Evolutionary conservation across 2,797 vertebrate genomes (phyloP), one percentile per base, ranked within the genome.

Genomic region (Malacoctenus gilli): DNA sequence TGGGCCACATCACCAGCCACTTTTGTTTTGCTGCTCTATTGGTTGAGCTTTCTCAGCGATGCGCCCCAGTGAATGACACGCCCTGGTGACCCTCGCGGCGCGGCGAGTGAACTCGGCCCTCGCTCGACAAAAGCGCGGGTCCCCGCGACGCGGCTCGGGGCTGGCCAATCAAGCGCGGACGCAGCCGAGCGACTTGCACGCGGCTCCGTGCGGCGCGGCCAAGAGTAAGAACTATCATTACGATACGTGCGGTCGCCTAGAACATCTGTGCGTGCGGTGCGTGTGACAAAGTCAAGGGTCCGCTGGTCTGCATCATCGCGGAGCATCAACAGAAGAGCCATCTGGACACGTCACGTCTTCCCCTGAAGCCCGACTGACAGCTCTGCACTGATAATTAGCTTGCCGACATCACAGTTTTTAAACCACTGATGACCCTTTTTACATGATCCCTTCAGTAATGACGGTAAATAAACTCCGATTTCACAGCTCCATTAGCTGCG

Each of bases 1-100:
- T 65, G 18, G 46, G 56, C 43, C 36, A 82, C 63, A 87, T 83
- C 78, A 80, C 30, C 53, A 84, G 78, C 44, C 57, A 68, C 50
- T 43, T 77, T 78, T 67, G 34, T 69, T 65, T 71, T 23, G 48
- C 37, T 41, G 30, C 11, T 66, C 44, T 35, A 14, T 55, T 56
- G 48, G 37, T 63, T 70, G 12, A 1, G 14, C 39, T 54, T 47
- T 36, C 21, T 22, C 46, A 48, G 32, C 10, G 12, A 25, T 23
- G 19, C 44, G 48, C 23, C 20, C 6, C 49, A 49, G 51, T 15
- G 21, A 57, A 56, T 3, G 56, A 49, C 51, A 52, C 50, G 1
- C 40, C 59, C 58, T 35, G 55, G 46, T 39, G 2, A 28, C 19
- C 20, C 14, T 40, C 15, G 51, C 4, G 12, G 12, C 5, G 42